A percentile compares a stretch with the other conserved stretches of the same genome.
Evolutionary conservation across 2,888 invertebrate species (phyloP).

Genomic region (Seira musarum): DNA sequence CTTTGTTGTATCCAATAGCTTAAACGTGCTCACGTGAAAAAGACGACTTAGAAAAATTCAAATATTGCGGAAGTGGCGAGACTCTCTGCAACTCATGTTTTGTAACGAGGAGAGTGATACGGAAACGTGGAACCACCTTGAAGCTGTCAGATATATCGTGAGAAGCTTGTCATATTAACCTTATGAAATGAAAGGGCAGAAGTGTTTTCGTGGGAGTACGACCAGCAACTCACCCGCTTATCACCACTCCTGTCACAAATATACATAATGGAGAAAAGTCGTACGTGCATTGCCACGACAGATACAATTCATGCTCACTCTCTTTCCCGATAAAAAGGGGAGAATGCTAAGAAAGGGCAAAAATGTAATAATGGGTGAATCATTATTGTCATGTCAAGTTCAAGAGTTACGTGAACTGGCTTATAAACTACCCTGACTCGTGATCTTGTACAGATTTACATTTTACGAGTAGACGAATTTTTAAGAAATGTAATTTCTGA

Average conservation of each 20-base stretch:
- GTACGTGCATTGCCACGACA: conserved; percentile 38
- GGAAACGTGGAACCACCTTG: conserved; percentile 23
- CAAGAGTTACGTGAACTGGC: conserved; percentile 52
- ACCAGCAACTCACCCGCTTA: conserved; percentile 21
- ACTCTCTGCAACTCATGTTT: background rate
- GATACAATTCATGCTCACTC: conserved; percentile 20
- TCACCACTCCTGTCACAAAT: conserved; percentile 42
- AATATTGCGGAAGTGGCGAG: background rate
- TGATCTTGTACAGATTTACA: background rate
- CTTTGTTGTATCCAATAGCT: too few species aligned
- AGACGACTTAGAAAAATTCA: background rate
- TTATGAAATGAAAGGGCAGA: conserved; percentile 15
- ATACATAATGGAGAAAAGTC: conserved; percentile 36
- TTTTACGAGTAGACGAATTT: background rate
- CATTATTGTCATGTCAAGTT: conserved; percentile 57
- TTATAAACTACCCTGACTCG: conserved; percentile 24
- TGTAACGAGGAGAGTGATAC: background rate
- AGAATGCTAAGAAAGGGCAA: background rate
- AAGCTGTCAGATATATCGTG: conserved; percentile 27
- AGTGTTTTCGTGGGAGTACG: background rate
- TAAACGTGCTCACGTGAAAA: background rate
- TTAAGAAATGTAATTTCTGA: conserved; percentile 1
- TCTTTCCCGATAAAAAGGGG: background rate
- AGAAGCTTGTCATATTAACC: conserved; percentile 10
- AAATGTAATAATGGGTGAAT: conserved; percentile 43